Evolutionary conservation across 2,797 vertebrate species (phyloP), one percentile per base, ranked within the genome.

Genomic region (Otolemur crassicaudatus): DNA sequence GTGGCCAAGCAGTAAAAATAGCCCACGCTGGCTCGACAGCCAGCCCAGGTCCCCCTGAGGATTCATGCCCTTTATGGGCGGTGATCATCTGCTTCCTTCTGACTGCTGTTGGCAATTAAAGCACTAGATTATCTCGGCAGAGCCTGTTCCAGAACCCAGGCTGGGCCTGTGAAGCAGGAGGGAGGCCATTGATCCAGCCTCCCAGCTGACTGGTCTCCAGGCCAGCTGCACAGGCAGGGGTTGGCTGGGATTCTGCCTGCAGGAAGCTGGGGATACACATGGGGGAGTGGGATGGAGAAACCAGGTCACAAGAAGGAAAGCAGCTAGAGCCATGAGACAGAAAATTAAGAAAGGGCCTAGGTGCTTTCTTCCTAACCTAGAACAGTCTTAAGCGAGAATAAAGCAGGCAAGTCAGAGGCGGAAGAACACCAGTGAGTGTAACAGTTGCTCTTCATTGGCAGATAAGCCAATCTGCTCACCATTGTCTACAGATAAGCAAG

Each of bases 1-100:
- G 94, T 34, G 91, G 61, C 95, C 96, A 95, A 40, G 56, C 61
- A 90, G 94, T 98, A 97, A 98, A 98, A 98, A 98, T 97, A 98
- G 94, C 96, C 92, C 49, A 56, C 7, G 1, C 63, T 0, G 10
- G 76, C 93, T 97, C 97, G 96, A 93, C 92, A 93, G 87, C 87
- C 16, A 0, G 56, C 61, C 69, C 70, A 22, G 90, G 97, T 98
- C 91, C 29, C 92, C 90, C 72, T 12, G 82, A 97, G 93, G 61
- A 97, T 96, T 96, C 14, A 19, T 11, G 2, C 46, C 79, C 95
- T 98, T 96, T 97, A 88, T 70, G 85, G 95, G 85, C 83, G 4
- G 37, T 61, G 96, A 95, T 97, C 95, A 89, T 95, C 85, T 83
- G 75, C 89, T 95, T 86, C 86, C 90, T 98, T 96, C 49, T 94